Percentiles rank a stretch among this genome's conserved stretches.
Evolutionary conservation across 2,888 invertebrate species (phyloP).

Genomic region (Eulithis testata): DNA sequence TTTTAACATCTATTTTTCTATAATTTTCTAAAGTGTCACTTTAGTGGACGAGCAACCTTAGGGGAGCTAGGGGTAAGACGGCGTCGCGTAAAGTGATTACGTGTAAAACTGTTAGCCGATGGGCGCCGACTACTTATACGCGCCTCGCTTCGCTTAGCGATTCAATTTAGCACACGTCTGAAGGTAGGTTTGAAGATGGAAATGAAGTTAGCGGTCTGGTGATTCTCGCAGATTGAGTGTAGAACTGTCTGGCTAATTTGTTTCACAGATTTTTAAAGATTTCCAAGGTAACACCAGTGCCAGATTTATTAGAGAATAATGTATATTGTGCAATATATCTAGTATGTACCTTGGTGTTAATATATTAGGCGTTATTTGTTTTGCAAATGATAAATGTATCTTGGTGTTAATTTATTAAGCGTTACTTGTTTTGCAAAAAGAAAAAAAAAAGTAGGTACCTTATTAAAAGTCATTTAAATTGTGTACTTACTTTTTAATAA

Average conservation of each 20-base stretch:
- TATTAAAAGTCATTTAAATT: too few species aligned
- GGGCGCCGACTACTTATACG: constrained; percentile 70
- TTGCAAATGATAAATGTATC: too few species aligned
- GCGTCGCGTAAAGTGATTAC: constrained; percentile 73
- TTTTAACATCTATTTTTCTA: background rate
- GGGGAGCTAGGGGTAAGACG: constrained; percentile 56
- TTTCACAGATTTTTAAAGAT: constrained; percentile 14
- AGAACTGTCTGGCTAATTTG: constrained; percentile 28
- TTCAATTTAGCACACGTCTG: constrained; percentile 66
- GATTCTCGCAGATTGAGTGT: constrained; percentile 28
- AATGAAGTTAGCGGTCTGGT: constrained; percentile 45
- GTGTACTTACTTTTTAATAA: too few species aligned
- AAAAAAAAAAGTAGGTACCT: too few species aligned
- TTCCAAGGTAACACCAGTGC: background rate
- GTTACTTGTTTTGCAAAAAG: too few species aligned
- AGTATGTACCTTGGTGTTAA: too few species aligned
- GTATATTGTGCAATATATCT: too few species aligned
- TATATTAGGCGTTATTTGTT: too few species aligned
- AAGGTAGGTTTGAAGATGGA: constrained; percentile 49
- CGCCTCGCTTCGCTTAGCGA: constrained; percentile 65
- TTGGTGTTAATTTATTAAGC: too few species aligned
- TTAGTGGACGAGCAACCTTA: constrained; percentile 16
- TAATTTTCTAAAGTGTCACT: constrained; percentile 4
- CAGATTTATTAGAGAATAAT: background rate
- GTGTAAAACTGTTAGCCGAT: constrained; percentile 73